Evolutionary conservation across 2,113 vertebrate species (phyloP).

Genomic region (Lethenteron reissneri): DNA sequence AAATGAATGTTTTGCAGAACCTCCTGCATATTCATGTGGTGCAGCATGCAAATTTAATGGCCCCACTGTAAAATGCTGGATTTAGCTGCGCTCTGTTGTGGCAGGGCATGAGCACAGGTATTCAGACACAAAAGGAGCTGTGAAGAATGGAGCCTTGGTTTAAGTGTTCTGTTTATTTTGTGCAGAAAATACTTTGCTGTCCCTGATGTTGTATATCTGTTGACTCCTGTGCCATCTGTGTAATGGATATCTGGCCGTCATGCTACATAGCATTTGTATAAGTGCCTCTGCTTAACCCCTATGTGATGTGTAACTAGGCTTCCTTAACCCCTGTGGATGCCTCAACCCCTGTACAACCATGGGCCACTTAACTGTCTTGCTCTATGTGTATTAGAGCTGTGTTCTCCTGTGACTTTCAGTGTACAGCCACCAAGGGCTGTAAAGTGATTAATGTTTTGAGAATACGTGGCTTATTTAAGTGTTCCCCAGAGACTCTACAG

Average conservation of each 20-base stretch:
- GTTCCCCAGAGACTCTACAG: not conserved
- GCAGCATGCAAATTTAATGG: conserved; percentile 7
- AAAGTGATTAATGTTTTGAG: not conserved
- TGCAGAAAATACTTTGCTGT: not conserved
- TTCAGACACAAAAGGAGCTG: not conserved
- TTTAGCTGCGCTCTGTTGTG: not conserved
- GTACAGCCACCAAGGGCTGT: not conserved
- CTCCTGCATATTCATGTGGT: conserved; percentile 5
- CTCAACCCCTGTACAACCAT: too few relatives aligned
- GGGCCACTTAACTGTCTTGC: too few relatives aligned
- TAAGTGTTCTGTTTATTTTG: not conserved
- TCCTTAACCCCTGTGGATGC: too few relatives aligned
- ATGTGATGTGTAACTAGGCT: too few relatives aligned
- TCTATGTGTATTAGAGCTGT: too few relatives aligned
- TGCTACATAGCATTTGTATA: too few relatives aligned
- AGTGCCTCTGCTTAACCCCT: too few relatives aligned
- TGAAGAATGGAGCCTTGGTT: not conserved
- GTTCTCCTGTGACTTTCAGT: too few relatives aligned
- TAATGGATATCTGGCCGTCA: too few relatives aligned
- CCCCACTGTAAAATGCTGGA: not conserved
- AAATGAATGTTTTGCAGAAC: conserved; percentile 1
- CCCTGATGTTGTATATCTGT: not conserved
- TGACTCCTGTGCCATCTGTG: too few relatives aligned
- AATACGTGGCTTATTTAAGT: conserved; percentile 1
- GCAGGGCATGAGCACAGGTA: not conserved